Base-by-base conservation (phyloP, 2,113 vertebrate genomes). In the Glaucomys volans region DNA sequence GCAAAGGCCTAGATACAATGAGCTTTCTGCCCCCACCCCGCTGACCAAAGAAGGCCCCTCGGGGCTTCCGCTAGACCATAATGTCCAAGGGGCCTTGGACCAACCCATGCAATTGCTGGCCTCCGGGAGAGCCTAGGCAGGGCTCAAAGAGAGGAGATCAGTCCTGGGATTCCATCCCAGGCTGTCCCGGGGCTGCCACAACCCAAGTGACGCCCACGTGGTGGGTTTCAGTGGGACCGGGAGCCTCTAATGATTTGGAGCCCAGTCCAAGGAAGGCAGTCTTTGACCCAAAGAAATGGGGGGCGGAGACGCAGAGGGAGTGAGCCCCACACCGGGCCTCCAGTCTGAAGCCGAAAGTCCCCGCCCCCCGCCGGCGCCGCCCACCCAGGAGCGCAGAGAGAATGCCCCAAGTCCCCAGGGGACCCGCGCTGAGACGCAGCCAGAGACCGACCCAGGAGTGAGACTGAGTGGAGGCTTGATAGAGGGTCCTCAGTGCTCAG, bases 1-100 rank as follows among this genome's bases (percentile, higher is more conserved):
- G 13, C 16, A 17, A 7, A 13, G 18, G 32, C 2, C 1, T 3
- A 12, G 52, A 26, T 30, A 11, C 32, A 12, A 1, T 0, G 16
- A 30, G n/a, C 44, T 47, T 85, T 67, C 50, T 40, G 57, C 4
- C 10, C 1, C 14, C 6, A 5, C 35, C 30, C 8, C 54, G 47
- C 11, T 28, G 7, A 10, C 28, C 44, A 47, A 47, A 47, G 30
- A 72, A 14, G 47, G 30, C 37, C 9, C 24, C 4, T 35, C 40
- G 72, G 30, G 59, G 11, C 44, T 64, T 71, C 1, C 7, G 1
- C 12, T 17, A 40, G 13, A 1, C 57, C 9, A 37, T 24, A 18
- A 1, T 30, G 24, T 47, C 87, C 80, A 37, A 30, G 44, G 37
- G 32, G 32, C 26, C 22, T 69, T 13, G 24, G 79, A 37, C n/a